Conservation (phyloP, 2,888 invertebrate genomes). For the Agrotis segetum region DNA sequence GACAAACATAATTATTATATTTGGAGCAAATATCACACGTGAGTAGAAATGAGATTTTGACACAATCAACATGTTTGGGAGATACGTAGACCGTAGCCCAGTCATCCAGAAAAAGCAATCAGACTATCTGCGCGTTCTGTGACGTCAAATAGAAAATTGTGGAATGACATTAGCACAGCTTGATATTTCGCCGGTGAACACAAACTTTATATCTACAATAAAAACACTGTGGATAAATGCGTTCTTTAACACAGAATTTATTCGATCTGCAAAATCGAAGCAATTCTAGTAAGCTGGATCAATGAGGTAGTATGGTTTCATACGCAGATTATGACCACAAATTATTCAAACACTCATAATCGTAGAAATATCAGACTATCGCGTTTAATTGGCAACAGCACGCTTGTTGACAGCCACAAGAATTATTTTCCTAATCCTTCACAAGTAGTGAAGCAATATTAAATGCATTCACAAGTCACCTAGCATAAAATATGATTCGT, state of each 20-base stretch:
- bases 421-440: slow-evolving; percentile 30
- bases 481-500: slow-evolving; percentile 50
- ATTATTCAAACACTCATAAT: slow-evolving; percentile 1
- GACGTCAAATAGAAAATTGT: slow-evolving; percentile 7
- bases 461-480: slow-evolving; percentile 29
- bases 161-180: background rate
- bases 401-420: slow-evolving; percentile 29
- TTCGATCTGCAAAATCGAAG: background rate
- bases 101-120: slow-evolving; percentile 13
- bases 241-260: background rate
- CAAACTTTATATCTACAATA: background rate
- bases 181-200: background rate
- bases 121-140: background rate
- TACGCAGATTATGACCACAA: background rate
- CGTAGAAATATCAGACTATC: slow-evolving; percentile 1
- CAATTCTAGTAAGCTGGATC: background rate
- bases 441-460: slow-evolving; percentile 26
- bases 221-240: background rate
- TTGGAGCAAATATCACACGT: background rate
- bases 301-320: background rate
- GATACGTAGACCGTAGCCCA: background rate
- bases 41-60: background rate
- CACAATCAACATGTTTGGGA: background rate
- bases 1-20: background rate
- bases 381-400: slow-evolving; percentile 15